Evolutionary conservation across 1,140 invertebrate species (phyloP), one percentile per base, ranked within the genome.

Genomic region (Bombus pyrosoma): DNA sequence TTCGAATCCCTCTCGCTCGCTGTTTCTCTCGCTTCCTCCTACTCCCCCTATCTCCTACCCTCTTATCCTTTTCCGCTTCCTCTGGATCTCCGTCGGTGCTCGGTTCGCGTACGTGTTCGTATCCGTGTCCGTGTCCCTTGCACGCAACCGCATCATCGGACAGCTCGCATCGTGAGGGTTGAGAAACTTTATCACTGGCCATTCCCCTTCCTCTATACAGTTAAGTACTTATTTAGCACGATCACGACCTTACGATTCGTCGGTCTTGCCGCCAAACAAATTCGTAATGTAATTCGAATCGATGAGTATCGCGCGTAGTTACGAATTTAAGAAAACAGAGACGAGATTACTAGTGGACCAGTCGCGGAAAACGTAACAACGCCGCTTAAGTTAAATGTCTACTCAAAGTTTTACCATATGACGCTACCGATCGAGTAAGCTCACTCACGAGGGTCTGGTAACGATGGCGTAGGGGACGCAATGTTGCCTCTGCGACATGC

Each of bases 401-500:
- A 75, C 72, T 69, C 80, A 57, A 72, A 86, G 74, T 86, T 86
- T 86, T 62, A 83, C 89, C 88, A 90, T 92, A 92, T 87, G 91
- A 90, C 91, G 89, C 89, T 85, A 76, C 77, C 87, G 86, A 89
- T 88, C 87, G 84, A 66, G 81, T 76, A 41, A 81, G 75, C 90
- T 85, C 81, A 75, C 79, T 87, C 73, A 71, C 80, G 79, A 90
- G 80, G 89, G 89, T 77, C 68, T 90, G 89, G 89, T 90, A 90
- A 91, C 86, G 91, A 91, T 66, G 82, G 73, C 85, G 69, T 87
- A 81, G 84, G 88, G 83, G 64, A 87, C 78, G 68, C 83, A 64
- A 83, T 84, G 90, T 84, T 76, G 72, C 73, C 69, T 66, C 76
- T 85, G 86, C 92, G 91, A 92, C 92, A 93, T 89, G 89, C 92